Evolutionary conservation across 1,140 invertebrate species (phyloP), one percentile per base, ranked within the genome.

Genomic region (Danaus melanippus): DNA sequence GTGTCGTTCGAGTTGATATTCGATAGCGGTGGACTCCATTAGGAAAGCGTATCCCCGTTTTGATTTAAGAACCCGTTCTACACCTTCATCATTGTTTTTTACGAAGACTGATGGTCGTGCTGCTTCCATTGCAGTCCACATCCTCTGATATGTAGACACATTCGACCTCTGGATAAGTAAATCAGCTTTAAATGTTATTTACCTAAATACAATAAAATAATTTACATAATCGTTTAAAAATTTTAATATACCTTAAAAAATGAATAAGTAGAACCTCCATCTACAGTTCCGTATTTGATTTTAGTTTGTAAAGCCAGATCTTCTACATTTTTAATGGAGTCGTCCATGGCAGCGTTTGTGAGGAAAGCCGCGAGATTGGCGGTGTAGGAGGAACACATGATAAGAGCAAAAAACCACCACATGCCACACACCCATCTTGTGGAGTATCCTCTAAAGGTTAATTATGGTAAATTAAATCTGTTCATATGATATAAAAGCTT

Each of bases 381-480:
- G 0, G 97, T 98, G 70, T 98, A 98, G 0, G 95, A 97, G 0
- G 96, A 95, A 17, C 96, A 95, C 89, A 98, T 96, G 59, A 98
- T 98, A 1, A 98, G 88, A 0, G 94, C 94, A 69, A 97, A 98
- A 67, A 98, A 96, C 95, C 95, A 98, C 96, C 97, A 98, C 79
- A 95, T 95, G 0, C 92, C 93, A 8, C 93, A 92, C 0, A 94
- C 90, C 84, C 95, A 92, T 10, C 95, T 87, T 5, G 94, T 95
- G 2, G 94, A 94, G 21, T 93, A 91, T 41, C 94, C 93, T 67
- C 93, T 93, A 50, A 43, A 81, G 21, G 21, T 15, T n/a, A n/a
- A n/a, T n/a, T 32, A 32, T 32, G 6, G 21, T 32, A 32, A 4
- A 5, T 32, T 32, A 32, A 32, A 32, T 32, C 21, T 32, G 21